Base-by-base conservation (phyloP, 2,888 invertebrate genomes). In the Trissolcus brochymenae region DNA sequence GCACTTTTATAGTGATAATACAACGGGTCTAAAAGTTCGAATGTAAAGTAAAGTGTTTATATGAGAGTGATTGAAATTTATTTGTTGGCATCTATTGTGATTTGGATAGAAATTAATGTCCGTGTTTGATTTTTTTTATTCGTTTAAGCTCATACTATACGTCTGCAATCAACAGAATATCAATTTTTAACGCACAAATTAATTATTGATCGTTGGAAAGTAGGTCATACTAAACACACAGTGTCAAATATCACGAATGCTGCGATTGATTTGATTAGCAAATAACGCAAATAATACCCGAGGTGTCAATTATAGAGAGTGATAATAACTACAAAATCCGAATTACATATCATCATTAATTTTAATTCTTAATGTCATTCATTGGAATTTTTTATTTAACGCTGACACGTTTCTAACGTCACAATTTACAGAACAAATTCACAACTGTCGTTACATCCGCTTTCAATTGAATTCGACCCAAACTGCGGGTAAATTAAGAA, bases 381-480 rank as follows among this genome's bases (percentile, higher is more conserved):
- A 60, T 29, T 19, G 35, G 19, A 61, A 55, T 70, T 55, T 17
- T 19, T 19, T 19, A 19, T 19, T 19, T 19, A 19, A 1, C 49
- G 16, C 46, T 41, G 49, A 35, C 9, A 51, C 9, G 51, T 40
- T 19, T 67, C 53, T 19, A 64, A 51, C 56, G 17, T 61, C 53
- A 50, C 60, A 66, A 73, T 60, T 66, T 66, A 60, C 55, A 41
- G 60, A 54, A 65, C 14, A 29, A 53, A 72, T 54, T 72, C 65
- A 72, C 59, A 72, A 64, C 71, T 62, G 64, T 73, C 65, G 60
- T 73, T 66, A 73, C 73, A 65, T 65, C 65, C 55, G 59, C 55
- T 57, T 53, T 53, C 65, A 54, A 60, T 73, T 51, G 35, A 71
- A 40, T 56, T 71, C 43, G n/a, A 7, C 9, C 17, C 17, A 56